Percentiles rank a stretch among this genome's conserved stretches.
These are phyloP conservation scores for Megaustenia siamemsis DNA, from an alignment of 2,888 invertebrate genomes.

Conservation along the genomic window DNA sequence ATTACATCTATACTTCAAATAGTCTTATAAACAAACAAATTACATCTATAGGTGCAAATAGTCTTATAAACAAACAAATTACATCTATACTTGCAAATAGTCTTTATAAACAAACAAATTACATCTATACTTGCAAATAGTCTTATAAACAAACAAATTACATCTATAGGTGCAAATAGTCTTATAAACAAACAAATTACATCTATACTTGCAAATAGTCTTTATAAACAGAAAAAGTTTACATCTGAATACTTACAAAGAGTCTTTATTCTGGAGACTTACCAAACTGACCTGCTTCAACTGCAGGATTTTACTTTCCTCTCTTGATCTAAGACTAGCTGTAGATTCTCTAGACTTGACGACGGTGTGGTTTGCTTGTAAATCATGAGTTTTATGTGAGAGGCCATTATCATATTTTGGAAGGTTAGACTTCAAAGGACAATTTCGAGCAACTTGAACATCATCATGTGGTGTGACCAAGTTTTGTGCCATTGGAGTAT, in stretches of 20 bases:
- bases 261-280: background rate
- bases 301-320: constrained; percentile 70
- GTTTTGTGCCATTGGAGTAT: constrained; percentile 58
- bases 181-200: too few relatives aligned
- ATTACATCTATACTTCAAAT: too few relatives aligned
- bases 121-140: too few relatives aligned
- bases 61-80: too few relatives aligned
- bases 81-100: too few relatives aligned
- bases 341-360: constrained; percentile 37
- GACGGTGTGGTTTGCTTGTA: background rate
- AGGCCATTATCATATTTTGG: constrained; percentile 56
- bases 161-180: too few relatives aligned
- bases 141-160: too few relatives aligned
- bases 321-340: constrained; percentile 55
- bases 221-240: too few relatives aligned
- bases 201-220: too few relatives aligned
- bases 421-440: constrained; percentile 63
- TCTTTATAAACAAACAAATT: too few relatives aligned
- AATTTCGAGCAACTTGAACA: constrained; percentile 55
- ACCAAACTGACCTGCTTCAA: constrained; percentile 63
- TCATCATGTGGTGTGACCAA: constrained; percentile 60
- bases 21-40: too few relatives aligned
- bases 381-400: constrained; percentile 12
- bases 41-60: too few relatives aligned
- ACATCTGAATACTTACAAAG: background rate